phyloP scores from a whole-genome alignment of 2,113 vertebrate species.

The Gambusia holbrooki region DNA sequence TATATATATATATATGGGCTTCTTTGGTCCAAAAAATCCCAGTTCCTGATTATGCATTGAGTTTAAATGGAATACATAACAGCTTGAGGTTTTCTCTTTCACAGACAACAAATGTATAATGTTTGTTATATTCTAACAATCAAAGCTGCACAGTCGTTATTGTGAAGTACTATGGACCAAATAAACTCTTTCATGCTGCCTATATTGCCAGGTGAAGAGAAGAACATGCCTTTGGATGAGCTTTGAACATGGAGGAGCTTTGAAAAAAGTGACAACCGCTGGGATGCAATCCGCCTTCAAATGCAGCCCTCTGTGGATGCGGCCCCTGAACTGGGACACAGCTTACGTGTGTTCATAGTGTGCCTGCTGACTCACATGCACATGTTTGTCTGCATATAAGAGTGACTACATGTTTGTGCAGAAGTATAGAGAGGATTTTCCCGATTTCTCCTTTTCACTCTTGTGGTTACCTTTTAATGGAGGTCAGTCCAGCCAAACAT shows the following conservation, averaged over 20 bases:
- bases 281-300: not conserved
- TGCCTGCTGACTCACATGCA: not conserved
- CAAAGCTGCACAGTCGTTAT: not conserved
- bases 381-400: not conserved
- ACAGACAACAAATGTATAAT: not conserved
- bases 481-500: constrained; percentile 70
- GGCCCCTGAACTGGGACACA: not conserved
- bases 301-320: not conserved
- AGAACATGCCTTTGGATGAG: not conserved
- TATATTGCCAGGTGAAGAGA: not conserved
- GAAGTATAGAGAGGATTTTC: constrained; percentile 25
- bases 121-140: not conserved
- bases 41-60: not conserved
- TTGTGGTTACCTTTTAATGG: constrained; percentile 63
- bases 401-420: not conserved
- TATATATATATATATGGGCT: no score
- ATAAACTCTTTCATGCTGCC: not conserved
- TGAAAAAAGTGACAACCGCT: not conserved
- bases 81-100: not conserved
- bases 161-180: not conserved
- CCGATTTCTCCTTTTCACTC: constrained; percentile 49
- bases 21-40: not conserved
- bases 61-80: not conserved
- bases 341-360: not conserved
- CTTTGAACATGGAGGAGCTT: not conserved